A percentile compares a stretch with the other conserved stretches of the same genome.
These are phyloP conservation scores for Eueides isabella DNA, from an alignment of 1,140 invertebrate species.

Conservation along the genomic window DNA sequence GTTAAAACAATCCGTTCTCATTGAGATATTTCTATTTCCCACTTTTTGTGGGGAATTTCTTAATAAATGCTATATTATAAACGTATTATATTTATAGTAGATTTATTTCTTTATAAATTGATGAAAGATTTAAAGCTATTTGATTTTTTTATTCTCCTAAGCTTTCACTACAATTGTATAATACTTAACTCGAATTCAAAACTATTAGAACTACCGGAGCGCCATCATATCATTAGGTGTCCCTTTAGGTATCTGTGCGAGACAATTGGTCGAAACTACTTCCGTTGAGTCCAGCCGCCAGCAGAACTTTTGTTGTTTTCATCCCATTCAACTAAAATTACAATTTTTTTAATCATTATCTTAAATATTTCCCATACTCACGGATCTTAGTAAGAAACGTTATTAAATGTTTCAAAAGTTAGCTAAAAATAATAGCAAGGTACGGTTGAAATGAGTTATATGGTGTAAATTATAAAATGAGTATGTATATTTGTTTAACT, in stretches of 20 bases:
- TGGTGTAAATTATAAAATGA: neutral
- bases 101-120: neutral
- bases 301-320: neutral
- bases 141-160: no score
- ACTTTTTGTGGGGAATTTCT: no score
- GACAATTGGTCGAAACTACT: conserved; percentile 1
- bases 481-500: neutral
- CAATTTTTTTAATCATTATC: neutral
- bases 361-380: neutral
- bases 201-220: neutral
- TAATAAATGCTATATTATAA: no score
- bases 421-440: no score
- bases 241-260: neutral
- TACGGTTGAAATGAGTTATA: no score
- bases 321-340: neutral
- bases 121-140: no score
- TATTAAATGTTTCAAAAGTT: neutral
- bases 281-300: neutral
- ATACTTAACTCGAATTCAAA: neutral
- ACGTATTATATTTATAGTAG: neutral
- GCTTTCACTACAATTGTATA: neutral
- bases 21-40: no score
- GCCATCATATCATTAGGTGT: neutral
- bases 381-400: neutral
- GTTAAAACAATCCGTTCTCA: no score